Evolutionary conservation across 2,113 vertebrate species (phyloP).

Genomic region (Capreolus pygargus): DNA sequence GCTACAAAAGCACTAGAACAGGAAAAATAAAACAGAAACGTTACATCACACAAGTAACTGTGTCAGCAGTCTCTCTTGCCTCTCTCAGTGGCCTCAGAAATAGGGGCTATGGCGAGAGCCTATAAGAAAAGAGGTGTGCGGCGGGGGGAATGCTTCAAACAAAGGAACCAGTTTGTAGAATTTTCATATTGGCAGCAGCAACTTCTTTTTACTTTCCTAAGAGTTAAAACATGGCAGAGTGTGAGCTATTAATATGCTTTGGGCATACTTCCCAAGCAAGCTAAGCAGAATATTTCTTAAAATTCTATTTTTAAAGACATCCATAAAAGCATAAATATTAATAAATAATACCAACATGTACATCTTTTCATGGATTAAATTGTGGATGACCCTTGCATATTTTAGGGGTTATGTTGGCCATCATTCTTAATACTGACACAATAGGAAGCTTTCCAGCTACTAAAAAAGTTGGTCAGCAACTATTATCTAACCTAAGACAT

Average conservation of each 20-base stretch:
- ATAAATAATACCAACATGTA: constrained; percentile 50
- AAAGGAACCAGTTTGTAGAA: background rate
- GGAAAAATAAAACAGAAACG: background rate
- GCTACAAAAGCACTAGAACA: constrained; percentile 1
- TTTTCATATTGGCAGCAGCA: constrained; percentile 13
- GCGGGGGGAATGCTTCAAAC: background rate
- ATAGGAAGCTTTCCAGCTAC: background rate
- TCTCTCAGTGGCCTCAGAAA: background rate
- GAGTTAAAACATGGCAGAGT: background rate
- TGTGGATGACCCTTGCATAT: background rate
- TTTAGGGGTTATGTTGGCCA: background rate
- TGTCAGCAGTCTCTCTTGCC: background rate
- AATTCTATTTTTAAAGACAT: constrained; percentile 36
- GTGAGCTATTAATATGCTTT: constrained; percentile 8
- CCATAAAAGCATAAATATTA: constrained; percentile 24
- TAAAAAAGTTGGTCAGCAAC: constrained; percentile 36
- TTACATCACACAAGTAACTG: background rate
- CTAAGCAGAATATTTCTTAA: constrained; percentile 47
- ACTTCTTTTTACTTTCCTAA: background rate
- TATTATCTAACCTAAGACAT: background rate
- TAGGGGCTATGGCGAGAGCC: background rate
- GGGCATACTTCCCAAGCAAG: constrained; percentile 1
- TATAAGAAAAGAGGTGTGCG: background rate
- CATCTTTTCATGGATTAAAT: background rate
- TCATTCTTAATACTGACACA: constrained; percentile 58